Evolutionary conservation across 2,113 vertebrate genomes (phyloP).

Genomic region (Xenopus tropicalis): UCB_Xtro_10.0 CM004445.2:34729001-34729500

Average conservation of each 20-base stretch:
- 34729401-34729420: constrained; percentile 17
- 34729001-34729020: too few species aligned
- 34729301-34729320: neutral
- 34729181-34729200: too few species aligned
- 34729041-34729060: too few species aligned
- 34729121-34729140: too few species aligned
- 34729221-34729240: too few species aligned
- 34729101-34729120: too few species aligned
- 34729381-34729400: constrained; percentile 18
- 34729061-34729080: too few species aligned
- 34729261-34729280: neutral
- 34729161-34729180: too few species aligned
- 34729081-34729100: too few species aligned
- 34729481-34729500: constrained; percentile 31
- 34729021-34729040: too few species aligned
- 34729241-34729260: neutral
- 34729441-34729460: constrained; percentile 37
- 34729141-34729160: too few species aligned
- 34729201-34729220: too few species aligned
- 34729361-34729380: constrained; percentile 20
- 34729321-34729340: constrained; percentile 11
- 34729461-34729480: constrained; percentile 18
- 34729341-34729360: constrained; percentile 10
- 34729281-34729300: neutral
- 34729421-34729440: constrained; percentile 26